Conservation (phyloP, 2,797 vertebrate genomes). For the Chrosomus eos region DNA sequence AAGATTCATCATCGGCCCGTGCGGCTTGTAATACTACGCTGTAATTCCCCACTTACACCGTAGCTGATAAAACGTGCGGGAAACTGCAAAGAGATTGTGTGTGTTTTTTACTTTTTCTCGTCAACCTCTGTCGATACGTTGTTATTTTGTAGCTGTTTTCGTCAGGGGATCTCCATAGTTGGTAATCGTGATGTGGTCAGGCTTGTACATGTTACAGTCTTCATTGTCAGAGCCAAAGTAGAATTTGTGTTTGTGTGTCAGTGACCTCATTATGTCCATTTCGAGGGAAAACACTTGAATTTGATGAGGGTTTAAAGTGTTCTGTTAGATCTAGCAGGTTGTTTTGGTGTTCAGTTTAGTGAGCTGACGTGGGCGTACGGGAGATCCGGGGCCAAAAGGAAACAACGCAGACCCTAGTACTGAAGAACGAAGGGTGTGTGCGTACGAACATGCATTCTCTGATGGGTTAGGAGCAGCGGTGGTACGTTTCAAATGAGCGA, state of each 20-base stretch:
- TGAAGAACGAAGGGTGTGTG: constrained; percentile 14
- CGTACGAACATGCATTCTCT: constrained; percentile 46
- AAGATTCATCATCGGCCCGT: constrained; percentile 62
- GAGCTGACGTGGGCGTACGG: neutral
- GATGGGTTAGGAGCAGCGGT: constrained; percentile 72
- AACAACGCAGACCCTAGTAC: neutral
- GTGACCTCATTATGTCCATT: constrained; percentile 35
- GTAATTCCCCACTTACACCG: constrained; percentile 19
- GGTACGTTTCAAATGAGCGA: constrained; percentile 73
- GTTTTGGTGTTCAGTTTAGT: neutral
- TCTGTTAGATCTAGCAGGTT: neutral
- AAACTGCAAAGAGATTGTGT: constrained; percentile 38
- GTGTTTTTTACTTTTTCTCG: constrained; percentile 31
- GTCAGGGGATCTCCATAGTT: constrained; percentile 38
- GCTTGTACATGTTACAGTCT: neutral
- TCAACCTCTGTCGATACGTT: neutral
- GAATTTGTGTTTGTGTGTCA: constrained; percentile 45
- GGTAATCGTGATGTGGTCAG: constrained; percentile 1
- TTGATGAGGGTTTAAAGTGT: neutral
- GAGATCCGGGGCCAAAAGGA: neutral
- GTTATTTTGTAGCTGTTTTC: neutral
- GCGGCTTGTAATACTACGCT: constrained; percentile 18
- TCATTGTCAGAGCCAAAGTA: constrained; percentile 17
- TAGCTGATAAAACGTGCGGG: constrained; percentile 49
- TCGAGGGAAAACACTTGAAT: neutral